A percentile compares a stretch with the other conserved stretches of the same genome.
These are phyloP conservation scores for Listronotus oregonensis DNA, from an alignment of 1,140 invertebrate species.

Conservation along the genomic window DNA sequence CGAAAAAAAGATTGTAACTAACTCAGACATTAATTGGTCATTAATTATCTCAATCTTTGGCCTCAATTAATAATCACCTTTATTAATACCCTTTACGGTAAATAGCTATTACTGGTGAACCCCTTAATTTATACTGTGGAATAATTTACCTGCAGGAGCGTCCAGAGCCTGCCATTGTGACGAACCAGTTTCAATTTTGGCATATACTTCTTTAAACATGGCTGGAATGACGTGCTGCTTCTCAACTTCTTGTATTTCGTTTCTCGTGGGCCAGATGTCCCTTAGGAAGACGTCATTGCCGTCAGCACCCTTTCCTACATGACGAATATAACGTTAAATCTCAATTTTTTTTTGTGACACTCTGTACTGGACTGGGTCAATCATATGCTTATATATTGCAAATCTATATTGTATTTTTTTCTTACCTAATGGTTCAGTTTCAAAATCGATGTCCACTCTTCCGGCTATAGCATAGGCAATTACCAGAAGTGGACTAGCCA, in stretches of 20 bases:
- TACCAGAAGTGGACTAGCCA: slow-evolving; percentile 93
- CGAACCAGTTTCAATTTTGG: slow-evolving; percentile 84
- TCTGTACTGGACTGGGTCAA: too few relatives aligned
- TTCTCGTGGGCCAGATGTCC: slow-evolving; percentile 95
- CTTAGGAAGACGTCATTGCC: slow-evolving; percentile 80
- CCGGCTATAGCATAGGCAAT: slow-evolving; percentile 97
- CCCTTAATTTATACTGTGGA: too few relatives aligned
- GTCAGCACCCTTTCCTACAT: slow-evolving; percentile 67
- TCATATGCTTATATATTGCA: too few relatives aligned
- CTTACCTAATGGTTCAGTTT: slow-evolving; percentile 66
- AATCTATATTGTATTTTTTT: too few relatives aligned
- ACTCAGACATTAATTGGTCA: too few relatives aligned
- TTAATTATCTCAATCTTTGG: too few relatives aligned
- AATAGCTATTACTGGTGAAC: too few relatives aligned
- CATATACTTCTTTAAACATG: slow-evolving; percentile 97
- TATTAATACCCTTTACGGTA: too few relatives aligned
- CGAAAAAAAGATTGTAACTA: too few relatives aligned
- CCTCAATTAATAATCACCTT: too few relatives aligned
- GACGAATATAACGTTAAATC: not conserved
- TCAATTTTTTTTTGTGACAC: too few relatives aligned
- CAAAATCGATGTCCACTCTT: slow-evolving; percentile 93
- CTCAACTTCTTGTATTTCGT: slow-evolving; percentile 90
- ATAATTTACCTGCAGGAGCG: slow-evolving; percentile 74
- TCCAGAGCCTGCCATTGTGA: slow-evolving; percentile 82
- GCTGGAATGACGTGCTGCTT: slow-evolving; percentile 89